Conservation (phyloP, 2,797 vertebrate genomes). For the Amniataba percoides region DNA sequence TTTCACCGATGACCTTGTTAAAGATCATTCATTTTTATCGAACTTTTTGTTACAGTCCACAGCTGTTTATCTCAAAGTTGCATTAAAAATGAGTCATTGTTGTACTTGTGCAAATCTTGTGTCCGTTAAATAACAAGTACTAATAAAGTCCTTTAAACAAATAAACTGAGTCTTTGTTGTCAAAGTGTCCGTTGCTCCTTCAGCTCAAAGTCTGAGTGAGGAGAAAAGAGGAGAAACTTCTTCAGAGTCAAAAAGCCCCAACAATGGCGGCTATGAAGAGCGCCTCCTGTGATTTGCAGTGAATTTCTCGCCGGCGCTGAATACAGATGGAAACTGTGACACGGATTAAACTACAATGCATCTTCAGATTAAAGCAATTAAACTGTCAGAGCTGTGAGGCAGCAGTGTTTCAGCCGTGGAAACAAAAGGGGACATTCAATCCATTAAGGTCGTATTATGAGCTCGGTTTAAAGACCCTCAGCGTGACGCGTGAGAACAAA, state of each 20-base stretch:
- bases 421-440: conserved; percentile 59
- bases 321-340: conserved; percentile 51
- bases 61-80: not conserved
- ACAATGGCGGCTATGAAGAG: conserved; percentile 31
- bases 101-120: too few species aligned
- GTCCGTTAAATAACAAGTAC: too few species aligned
- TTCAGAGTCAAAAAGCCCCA: conserved; percentile 20
- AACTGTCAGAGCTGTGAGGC: conserved; percentile 50
- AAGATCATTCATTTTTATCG: not conserved
- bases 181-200: not conserved
- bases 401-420: conserved; percentile 26
- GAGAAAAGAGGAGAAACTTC: too few species aligned
- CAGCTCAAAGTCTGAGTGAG: too few species aligned
- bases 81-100: not conserved
- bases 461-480: conserved; percentile 32
- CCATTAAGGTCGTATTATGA: conserved; percentile 57
- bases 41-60: not conserved
- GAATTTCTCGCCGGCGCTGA: conserved; percentile 37
- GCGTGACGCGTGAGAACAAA: conserved; percentile 37
- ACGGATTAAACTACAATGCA: conserved; percentile 64
- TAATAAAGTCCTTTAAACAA: too few species aligned
- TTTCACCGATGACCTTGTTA: not conserved
- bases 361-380: conserved; percentile 71
- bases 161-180: too few species aligned
- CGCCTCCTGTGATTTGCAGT: conserved; percentile 43